A percentile compares a stretch with the other conserved stretches of the same genome.
These are phyloP conservation scores for Leptonema lineaticorne DNA, from an alignment of 1,140 invertebrate species.

Conservation along the genomic window DNA sequence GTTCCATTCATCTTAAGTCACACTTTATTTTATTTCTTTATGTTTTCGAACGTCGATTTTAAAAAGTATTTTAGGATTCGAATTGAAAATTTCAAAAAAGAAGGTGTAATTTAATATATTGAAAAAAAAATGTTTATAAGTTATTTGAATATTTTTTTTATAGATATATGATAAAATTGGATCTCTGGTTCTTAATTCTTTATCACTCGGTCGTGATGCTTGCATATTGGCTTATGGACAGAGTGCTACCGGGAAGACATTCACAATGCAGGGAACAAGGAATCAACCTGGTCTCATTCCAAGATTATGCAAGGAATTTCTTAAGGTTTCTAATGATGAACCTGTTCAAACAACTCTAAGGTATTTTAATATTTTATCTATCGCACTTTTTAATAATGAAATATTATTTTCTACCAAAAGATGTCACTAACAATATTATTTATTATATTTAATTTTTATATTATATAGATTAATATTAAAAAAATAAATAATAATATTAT, in stretches of 20 bases:
- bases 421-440: no score
- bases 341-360: slow-evolving; percentile 48
- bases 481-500: no score
- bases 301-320: slow-evolving; percentile 54
- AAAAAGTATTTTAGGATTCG: neutral
- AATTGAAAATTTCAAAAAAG: neutral
- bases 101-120: neutral
- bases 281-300: slow-evolving; percentile 49
- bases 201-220: slow-evolving; percentile 60
- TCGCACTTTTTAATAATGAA: no score
- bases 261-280: slow-evolving; percentile 70
- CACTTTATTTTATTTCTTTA: neutral
- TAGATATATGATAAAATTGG: slow-evolving; percentile 70
- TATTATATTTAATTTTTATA: no score
- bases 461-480: no score
- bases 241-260: slow-evolving; percentile 77
- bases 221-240: slow-evolving; percentile 78
- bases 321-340: slow-evolving; percentile 45
- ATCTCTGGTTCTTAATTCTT: slow-evolving; percentile 59
- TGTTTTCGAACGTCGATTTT: neutral
- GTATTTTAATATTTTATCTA: slow-evolving; percentile 41
- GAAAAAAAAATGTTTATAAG: neutral
- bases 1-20: neutral
- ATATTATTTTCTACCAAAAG: no score
- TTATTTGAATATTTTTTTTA: slow-evolving; percentile 5